Percentiles rank a stretch among this genome's conserved stretches.
Conservation (phyloP, 2,113 vertebrate genomes). For the Saguinus imperator region DNA sequence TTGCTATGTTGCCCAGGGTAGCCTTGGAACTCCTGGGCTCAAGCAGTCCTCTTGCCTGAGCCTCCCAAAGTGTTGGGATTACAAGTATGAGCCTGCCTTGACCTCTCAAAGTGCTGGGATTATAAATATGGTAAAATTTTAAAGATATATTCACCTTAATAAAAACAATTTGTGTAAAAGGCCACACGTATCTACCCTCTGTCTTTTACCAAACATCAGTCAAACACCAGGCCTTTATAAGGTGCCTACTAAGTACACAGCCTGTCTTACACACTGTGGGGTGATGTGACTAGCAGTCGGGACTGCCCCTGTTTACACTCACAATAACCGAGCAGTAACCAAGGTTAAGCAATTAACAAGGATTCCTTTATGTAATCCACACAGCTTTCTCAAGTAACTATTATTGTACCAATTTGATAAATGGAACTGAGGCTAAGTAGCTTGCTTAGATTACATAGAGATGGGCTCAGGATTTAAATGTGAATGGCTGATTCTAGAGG, state of each 20-base stretch:
- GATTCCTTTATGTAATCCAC: neutral
- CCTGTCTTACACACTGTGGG: neutral
- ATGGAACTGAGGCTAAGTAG: neutral
- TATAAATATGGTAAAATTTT: neutral
- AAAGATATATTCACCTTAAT: neutral
- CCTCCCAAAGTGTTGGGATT: neutral
- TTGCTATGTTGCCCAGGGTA: neutral
- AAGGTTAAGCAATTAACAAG: neutral
- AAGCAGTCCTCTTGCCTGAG: neutral
- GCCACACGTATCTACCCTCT: neutral
- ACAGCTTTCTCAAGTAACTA: neutral
- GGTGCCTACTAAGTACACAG: neutral
- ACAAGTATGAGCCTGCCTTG: neutral
- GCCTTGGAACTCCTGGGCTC: neutral
- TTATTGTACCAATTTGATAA: neutral
- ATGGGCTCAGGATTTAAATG: neutral
- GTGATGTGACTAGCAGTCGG: neutral
- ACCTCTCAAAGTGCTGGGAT: neutral
- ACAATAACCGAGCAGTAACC: neutral
- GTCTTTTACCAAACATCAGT: neutral
- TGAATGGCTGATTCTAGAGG: neutral
- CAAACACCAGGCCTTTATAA: neutral
- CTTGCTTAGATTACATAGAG: neutral
- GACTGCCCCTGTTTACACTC: neutral
- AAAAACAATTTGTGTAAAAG: neutral